Conservation (phyloP, 2,113 vertebrate genomes). For the Anoplopoma fimbria region DNA sequence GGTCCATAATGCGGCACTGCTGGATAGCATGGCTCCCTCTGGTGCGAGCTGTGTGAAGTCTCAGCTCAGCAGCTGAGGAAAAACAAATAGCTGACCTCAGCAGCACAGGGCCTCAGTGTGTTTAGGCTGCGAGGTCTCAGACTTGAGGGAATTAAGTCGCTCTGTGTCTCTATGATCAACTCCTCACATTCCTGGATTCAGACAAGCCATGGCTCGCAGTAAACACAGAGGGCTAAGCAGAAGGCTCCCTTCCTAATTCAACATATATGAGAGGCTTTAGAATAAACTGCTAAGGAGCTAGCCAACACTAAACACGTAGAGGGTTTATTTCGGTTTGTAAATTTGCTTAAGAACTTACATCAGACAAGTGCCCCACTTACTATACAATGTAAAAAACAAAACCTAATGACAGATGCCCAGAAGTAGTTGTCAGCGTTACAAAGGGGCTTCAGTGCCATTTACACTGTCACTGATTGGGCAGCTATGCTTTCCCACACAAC, state of each 20-base stretch:
- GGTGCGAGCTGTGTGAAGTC: slow-evolving; percentile 77
- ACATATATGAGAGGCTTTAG: slow-evolving; percentile 54
- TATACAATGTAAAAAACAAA: not conserved
- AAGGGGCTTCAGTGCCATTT: not conserved
- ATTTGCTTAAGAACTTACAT: slow-evolving; percentile 19
- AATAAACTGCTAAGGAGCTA: slow-evolving; percentile 7
- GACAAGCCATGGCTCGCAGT: slow-evolving; percentile 72
- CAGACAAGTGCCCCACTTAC: slow-evolving; percentile 10
- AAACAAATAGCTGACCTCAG: slow-evolving; percentile 79
- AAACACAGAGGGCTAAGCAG: slow-evolving; percentile 57
- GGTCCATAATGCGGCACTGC: slow-evolving; percentile 70
- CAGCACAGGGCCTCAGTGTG: slow-evolving; percentile 81
- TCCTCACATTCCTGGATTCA: slow-evolving; percentile 77
- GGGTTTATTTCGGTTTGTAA: slow-evolving; percentile 10
- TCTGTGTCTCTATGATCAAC: slow-evolving; percentile 72
- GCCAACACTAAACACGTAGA: slow-evolving; percentile 7
- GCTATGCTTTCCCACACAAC: not conserved
- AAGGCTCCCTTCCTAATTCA: slow-evolving; percentile 60
- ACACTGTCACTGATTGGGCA: not conserved
- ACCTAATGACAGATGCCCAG: not conserved
- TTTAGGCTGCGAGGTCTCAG: slow-evolving; percentile 69
- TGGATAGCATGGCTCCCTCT: slow-evolving; percentile 73
- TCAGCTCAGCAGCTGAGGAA: slow-evolving; percentile 77
- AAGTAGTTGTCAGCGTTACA: not conserved
- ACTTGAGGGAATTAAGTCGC: slow-evolving; percentile 72